Evolutionary conservation across 2,797 vertebrate genomes (phyloP).

Genomic region (Karalla daura): DNA sequence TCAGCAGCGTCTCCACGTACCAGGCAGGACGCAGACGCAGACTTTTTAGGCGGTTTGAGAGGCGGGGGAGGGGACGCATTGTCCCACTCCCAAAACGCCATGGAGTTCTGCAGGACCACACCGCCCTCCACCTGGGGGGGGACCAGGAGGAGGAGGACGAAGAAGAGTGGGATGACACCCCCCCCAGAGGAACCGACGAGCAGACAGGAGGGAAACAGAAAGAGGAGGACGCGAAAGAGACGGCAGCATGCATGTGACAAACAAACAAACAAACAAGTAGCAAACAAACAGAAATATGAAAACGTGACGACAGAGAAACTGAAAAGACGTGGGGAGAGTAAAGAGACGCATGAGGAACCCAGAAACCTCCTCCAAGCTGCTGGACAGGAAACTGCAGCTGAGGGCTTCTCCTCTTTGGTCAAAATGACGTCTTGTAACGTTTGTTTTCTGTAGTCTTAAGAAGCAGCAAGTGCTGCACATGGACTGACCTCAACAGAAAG

Average conservation of each 20-base stretch:
- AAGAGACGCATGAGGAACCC: too few relatives aligned
- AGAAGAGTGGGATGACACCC: constrained; percentile 40
- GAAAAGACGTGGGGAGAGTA: constrained; percentile 1
- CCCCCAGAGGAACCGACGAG: constrained; percentile 22
- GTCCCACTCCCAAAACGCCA: constrained; percentile 96
- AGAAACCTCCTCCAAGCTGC: too few relatives aligned
- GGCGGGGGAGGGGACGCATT: constrained; percentile 87
- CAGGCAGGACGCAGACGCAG: constrained; percentile 94
- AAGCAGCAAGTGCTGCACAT: too few relatives aligned
- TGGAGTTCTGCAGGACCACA: constrained; percentile 91
- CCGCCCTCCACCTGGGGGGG: constrained; percentile 89
- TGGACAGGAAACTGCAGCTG: too few relatives aligned
- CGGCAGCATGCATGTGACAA: constrained; percentile 69
- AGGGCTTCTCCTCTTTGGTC: too few relatives aligned
- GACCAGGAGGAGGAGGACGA: constrained; percentile 62
- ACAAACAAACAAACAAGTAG: not conserved
- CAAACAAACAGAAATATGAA: constrained; percentile 8
- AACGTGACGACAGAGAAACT: not conserved
- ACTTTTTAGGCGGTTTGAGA: constrained; percentile 93
- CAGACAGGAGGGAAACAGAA: constrained; percentile 20
- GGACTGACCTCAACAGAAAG: too few relatives aligned
- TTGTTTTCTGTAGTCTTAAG: too few relatives aligned
- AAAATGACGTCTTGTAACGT: too few relatives aligned
- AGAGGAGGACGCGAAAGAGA: constrained; percentile 48
- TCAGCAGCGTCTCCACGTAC: constrained; percentile 87